phyloP scores from a whole-genome alignment of 92 coral and sea anemone genomes.

The Hydrozoanthus gracilis region DNA sequence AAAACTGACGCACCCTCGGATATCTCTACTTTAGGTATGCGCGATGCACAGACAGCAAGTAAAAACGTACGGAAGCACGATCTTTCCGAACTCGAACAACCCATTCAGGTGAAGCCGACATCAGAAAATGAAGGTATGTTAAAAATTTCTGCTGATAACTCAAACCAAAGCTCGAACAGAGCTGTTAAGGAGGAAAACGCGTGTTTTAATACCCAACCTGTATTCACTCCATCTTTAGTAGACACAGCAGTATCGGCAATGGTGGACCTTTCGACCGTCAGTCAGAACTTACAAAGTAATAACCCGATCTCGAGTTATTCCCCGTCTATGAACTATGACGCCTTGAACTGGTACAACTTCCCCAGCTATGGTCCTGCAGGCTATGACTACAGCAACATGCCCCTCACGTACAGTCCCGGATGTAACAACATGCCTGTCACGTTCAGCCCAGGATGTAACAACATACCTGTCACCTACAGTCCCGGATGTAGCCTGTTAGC shows the following conservation, averaged over 20 bases:
- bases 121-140: no score
- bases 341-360: conserved; percentile 21
- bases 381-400: neutral
- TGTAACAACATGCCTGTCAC: neutral
- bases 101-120: neutral
- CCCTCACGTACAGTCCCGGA: neutral
- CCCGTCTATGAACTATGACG: neutral
- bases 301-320: neutral
- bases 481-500: neutral
- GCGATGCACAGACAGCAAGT: neutral
- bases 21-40: neutral
- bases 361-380: conserved; percentile 15
- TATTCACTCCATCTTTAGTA: neutral
- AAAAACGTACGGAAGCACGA: neutral
- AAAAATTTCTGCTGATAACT: neutral
- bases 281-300: neutral
- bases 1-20: neutral
- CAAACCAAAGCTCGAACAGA: neutral
- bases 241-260: conserved; percentile 16
- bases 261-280: neutral
- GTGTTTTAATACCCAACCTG: neutral
- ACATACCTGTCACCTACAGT: neutral
- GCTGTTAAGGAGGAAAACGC: neutral
- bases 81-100: neutral
- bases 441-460: neutral